A percentile compares a stretch with the other conserved stretches of the same genome.
Evolutionary conservation across 2,113 vertebrate genomes (phyloP).

Genomic region (Loxodonta africana): DNA sequence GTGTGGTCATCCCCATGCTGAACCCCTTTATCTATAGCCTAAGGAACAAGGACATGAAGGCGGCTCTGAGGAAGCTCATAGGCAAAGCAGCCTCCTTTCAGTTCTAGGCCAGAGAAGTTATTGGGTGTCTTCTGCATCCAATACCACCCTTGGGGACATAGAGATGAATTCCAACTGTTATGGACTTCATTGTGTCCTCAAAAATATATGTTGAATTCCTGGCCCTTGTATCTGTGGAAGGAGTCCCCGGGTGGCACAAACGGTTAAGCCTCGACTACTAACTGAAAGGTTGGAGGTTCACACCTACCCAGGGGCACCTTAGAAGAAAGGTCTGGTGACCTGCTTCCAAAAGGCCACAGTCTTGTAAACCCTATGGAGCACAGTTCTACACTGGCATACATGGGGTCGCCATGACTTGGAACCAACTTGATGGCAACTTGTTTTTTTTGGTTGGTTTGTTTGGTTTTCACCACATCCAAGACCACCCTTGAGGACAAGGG

Average conservation of each 20-base stretch:
- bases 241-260: not conserved
- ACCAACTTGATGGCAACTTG: not conserved
- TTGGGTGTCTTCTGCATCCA: not conserved
- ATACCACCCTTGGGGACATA: not conserved
- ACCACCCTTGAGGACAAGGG: not conserved
- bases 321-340: not conserved
- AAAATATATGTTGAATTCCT: not conserved
- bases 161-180: not conserved
- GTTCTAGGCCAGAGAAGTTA: not conserved
- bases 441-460: not conserved
- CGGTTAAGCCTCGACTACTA: not conserved
- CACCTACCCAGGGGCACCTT: not conserved
- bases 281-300: not conserved
- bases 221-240: not conserved
- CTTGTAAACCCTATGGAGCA: not conserved
- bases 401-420: not conserved
- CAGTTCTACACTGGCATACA: not conserved
- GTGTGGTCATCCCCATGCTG: conserved; percentile 65
- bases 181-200: not conserved
- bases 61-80: conserved; percentile 47
- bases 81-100: not conserved
- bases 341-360: no score
- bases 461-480: not conserved
- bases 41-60: conserved; percentile 72
- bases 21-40: conserved; percentile 80